Evolutionary conservation across 1,140 invertebrate genomes (phyloP), one percentile per base, ranked within the genome.

Genomic region (Drosophila kepulauana): DNA sequence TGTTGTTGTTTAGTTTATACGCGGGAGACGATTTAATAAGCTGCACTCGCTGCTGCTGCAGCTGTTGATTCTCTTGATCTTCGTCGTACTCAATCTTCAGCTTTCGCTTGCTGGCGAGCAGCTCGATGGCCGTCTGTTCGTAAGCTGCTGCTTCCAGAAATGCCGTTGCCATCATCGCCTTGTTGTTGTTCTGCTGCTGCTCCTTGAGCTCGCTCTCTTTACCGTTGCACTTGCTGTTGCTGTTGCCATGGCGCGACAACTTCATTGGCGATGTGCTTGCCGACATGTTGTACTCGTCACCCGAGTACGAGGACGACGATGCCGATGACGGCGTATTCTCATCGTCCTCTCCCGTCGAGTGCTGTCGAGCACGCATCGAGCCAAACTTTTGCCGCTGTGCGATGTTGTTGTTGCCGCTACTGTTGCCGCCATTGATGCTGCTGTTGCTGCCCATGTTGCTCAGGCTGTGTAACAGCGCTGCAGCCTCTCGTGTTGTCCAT

Each of bases 1-100:
- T 78, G 64, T 86, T 85, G 61, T 70, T 79, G 20, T 80, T 91
- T 33, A 85, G 57, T 92, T 88, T 91, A 74, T 92, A 89, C 84
- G 91, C 91, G 91, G 91, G 91, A 92, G 91, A 91, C 91, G 91
- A 92, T 92, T 90, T 92, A 91, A 91, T 92, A 92, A 92, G 91
- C 91, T 92, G 91, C 89, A 87, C 78, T 84, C 89, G 84, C 82
- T 91, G 80, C 66, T 88, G 80, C 75, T 78, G 78, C 68, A 78
- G 79, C 70, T 85, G 58, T 45, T 86, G 84, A 57, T 89, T 86
- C 66, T 90, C 82, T 78, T 88, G 85, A 72, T 89, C 75, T 73
- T 90, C 79, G 30, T 87, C 64, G 41, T 82, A 76, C 67, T 89
- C 86, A 57, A 91, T 81, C 54, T 89, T 90, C 45, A 90, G 72